Percentiles rank a stretch among this genome's conserved stretches.
These are phyloP conservation scores for Sceloporus tristichus DNA, from an alignment of 2,113 vertebrate species.

Conservation along the genomic window DNA sequence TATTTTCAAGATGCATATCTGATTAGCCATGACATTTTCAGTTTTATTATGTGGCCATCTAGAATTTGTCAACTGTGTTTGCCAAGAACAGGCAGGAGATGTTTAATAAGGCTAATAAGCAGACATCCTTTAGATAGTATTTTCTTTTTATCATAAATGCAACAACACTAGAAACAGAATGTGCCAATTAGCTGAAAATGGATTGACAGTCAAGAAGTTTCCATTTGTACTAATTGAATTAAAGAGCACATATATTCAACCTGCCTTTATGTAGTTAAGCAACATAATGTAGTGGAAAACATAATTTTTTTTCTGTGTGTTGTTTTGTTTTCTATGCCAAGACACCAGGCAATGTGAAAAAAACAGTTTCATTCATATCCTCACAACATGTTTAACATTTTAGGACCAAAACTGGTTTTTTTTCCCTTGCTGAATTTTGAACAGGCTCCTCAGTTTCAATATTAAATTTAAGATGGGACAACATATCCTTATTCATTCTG, in stretches of 20 bases:
- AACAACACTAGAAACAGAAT: constrained; percentile 21
- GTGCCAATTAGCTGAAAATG: constrained; percentile 29
- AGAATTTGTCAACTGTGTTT: background rate
- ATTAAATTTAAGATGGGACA: too few species aligned
- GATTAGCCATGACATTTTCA: constrained; percentile 1
- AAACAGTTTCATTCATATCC: too few species aligned
- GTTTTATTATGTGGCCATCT: background rate
- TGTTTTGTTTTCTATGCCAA: background rate
- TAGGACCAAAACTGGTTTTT: too few species aligned
- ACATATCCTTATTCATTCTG: too few species aligned
- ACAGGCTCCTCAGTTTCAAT: too few species aligned
- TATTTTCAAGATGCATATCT: background rate
- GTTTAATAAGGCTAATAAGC: constrained; percentile 8
- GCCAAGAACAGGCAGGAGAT: background rate
- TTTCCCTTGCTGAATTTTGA: too few species aligned
- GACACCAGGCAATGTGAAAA: background rate
- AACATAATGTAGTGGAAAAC: constrained; percentile 8
- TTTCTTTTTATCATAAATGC: constrained; percentile 12
- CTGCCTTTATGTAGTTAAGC: constrained; percentile 4
- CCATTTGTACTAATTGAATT: constrained; percentile 31
- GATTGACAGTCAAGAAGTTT: constrained; percentile 30
- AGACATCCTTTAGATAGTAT: background rate
- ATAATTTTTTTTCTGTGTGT: background rate
- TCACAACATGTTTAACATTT: too few species aligned
- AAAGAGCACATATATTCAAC: background rate